Percentiles rank a stretch among this genome's conserved stretches.
Conservation (phyloP, 1,140 invertebrate species). For the Psilanteris sp. region DNA sequence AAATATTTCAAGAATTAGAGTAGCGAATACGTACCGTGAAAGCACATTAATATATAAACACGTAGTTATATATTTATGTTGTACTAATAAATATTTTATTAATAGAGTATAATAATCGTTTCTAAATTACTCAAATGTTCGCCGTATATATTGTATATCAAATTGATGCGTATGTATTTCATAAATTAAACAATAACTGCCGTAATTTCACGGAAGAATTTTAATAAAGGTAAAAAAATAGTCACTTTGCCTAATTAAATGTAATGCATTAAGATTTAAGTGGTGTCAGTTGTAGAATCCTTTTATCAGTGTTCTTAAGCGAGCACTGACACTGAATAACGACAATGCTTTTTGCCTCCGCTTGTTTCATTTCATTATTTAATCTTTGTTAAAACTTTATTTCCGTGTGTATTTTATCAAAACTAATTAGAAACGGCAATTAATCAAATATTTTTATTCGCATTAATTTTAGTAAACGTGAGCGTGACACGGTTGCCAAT, state of each 20-base stretch:
- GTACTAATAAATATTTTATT: conserved; percentile 5
- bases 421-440: conserved; percentile 26
- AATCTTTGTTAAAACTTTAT: conserved; percentile 40
- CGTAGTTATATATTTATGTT: too few species aligned
- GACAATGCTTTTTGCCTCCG: conserved; percentile 27
- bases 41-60: too few species aligned
- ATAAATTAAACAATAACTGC: not conserved
- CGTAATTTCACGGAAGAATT: not conserved
- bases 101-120: not conserved
- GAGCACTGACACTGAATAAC: conserved; percentile 42
- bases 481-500: too few species aligned
- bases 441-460: conserved; percentile 15
- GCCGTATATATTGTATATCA: not conserved
- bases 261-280: conserved; percentile 53
- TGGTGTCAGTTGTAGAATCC: conserved; percentile 43
- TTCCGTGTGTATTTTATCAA: conserved; percentile 18
- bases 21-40: too few species aligned
- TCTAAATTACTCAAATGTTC: too few species aligned
- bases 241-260: conserved; percentile 48
- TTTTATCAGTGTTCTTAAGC: conserved; percentile 45
- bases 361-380: conserved; percentile 34
- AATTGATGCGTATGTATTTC: not conserved
- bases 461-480: too few species aligned
- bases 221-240: conserved; percentile 15
- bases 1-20: too few species aligned